These are phyloP conservation scores for Pelosia muscerda DNA, from an alignment of 2,888 invertebrate species.

Conservation along the genomic window DNA sequence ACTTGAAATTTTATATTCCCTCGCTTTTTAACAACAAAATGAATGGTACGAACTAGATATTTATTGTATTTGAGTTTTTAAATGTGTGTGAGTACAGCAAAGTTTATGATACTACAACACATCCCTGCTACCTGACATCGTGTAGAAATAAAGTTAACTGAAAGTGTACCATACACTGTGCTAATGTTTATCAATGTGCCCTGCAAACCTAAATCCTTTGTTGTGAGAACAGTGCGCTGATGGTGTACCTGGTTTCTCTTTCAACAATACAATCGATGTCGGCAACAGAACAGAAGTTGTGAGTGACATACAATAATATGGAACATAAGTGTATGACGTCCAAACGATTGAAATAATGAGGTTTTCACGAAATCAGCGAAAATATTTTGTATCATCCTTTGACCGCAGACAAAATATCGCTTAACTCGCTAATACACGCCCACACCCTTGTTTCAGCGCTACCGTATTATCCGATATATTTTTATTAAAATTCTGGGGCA, in stretches of 20 bases:
- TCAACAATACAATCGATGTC: background rate
- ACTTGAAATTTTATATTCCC: too few species aligned
- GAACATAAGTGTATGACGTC: background rate
- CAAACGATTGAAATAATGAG: background rate
- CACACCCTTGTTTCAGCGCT: conserved; percentile 43
- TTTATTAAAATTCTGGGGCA: conserved; percentile 60
- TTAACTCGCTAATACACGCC: conserved; percentile 30
- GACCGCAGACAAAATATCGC: conserved; percentile 21
- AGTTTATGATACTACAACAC: background rate
- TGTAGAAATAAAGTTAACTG: background rate
- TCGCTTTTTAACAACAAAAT: too few species aligned
- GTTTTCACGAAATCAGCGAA: background rate
- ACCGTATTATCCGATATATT: conserved; percentile 57
- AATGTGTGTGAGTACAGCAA: background rate
- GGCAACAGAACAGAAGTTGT: background rate
- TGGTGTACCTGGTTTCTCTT: background rate
- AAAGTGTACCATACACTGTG: background rate
- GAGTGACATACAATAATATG: background rate
- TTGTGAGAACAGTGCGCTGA: background rate
- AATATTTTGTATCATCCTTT: background rate
- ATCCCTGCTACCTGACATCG: background rate
- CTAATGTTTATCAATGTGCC: background rate
- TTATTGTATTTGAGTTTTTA: too few species aligned
- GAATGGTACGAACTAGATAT: too few species aligned
- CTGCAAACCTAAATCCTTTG: conserved; percentile 8